Base-by-base conservation (phyloP, 1,140 invertebrate genomes). In the Platyscapa corneri region DNA sequence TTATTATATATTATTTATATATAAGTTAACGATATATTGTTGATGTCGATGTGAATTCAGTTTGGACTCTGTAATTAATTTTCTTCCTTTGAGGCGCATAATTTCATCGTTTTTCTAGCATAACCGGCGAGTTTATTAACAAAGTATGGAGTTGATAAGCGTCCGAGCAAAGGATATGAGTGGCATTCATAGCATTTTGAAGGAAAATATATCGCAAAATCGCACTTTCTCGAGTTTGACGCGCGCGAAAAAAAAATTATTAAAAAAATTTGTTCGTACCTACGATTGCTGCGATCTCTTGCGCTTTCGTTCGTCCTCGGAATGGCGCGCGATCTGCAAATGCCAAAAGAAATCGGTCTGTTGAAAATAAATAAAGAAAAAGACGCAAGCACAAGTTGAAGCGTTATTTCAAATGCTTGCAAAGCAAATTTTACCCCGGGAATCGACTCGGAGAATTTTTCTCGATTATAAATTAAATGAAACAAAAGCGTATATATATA, bases 261-360 rank as follows among this genome's bases (percentile, higher is more conserved):
- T 81, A 86, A 86, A 86, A 86, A 86, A 86, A 72, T 27, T 12
- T 81, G 30, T 82, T 76, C 86, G 81, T 83, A 86, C 81, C 81
- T 86, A 84, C 81, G 82, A 65, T 75, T 49, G 32, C 65, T 79
- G 65, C 78, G 81, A 83, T 84, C 77, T 86, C 81, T 86, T 75
- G 81, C 72, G 60, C 46, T 86, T 86, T 86, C 86, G 23, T 80
- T 83, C 70, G 82, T 86, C 80, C 85, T 86, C 80, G 80, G 79
- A 67, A 82, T 82, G 80, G 85, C 85, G 30, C 85, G 85, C 80
- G 85, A 86, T 86, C 85, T 86, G 85, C 64, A 86, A 86, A 86
- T 86, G 67, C 85, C 74, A 86, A 86, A 86, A 86, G 74, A 82
- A 86, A 67, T 56, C 37, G 32, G 37, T 67, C 53, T 82, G 65